phyloP scores from a whole-genome alignment of 2,797 vertebrate genomes.

The Poeciliopsis infans region DNA sequence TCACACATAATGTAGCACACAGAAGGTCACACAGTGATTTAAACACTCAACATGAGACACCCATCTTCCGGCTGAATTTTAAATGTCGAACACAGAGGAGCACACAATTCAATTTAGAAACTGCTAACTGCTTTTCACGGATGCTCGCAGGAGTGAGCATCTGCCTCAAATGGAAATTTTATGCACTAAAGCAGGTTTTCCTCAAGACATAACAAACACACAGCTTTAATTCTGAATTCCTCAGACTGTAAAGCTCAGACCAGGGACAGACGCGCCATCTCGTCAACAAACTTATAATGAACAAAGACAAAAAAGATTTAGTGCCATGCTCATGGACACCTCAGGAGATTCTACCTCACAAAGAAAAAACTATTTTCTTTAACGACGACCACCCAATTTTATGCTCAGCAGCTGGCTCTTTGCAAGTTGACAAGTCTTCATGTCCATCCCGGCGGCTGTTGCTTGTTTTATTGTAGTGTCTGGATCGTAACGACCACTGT shows the following conservation, averaged over 20 bases:
- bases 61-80: background rate
- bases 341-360: background rate
- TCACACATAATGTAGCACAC: constrained; percentile 34
- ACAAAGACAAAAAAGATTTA: background rate
- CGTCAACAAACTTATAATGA: background rate
- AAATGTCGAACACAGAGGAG: constrained; percentile 18
- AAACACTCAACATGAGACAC: constrained; percentile 20
- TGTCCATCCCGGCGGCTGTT: background rate
- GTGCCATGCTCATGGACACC: constrained; percentile 16
- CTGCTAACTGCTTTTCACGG: constrained; percentile 52
- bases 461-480: constrained; percentile 2
- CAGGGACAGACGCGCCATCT: background rate
- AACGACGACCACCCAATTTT: background rate
- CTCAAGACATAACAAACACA: constrained; percentile 26
- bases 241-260: background rate
- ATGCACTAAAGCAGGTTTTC: constrained; percentile 27
- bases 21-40: constrained; percentile 56
- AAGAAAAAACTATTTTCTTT: background rate
- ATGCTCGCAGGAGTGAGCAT: constrained; percentile 30
- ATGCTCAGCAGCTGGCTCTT: background rate
- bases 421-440: background rate
- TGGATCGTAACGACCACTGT: background rate
- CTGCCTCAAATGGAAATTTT: constrained; percentile 59
- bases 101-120: constrained; percentile 55
- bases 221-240: constrained; percentile 14